These are phyloP conservation scores for Stictocephala bisonia DNA, from an alignment of 2,888 invertebrate genomes.

Conservation along the genomic window DNA sequence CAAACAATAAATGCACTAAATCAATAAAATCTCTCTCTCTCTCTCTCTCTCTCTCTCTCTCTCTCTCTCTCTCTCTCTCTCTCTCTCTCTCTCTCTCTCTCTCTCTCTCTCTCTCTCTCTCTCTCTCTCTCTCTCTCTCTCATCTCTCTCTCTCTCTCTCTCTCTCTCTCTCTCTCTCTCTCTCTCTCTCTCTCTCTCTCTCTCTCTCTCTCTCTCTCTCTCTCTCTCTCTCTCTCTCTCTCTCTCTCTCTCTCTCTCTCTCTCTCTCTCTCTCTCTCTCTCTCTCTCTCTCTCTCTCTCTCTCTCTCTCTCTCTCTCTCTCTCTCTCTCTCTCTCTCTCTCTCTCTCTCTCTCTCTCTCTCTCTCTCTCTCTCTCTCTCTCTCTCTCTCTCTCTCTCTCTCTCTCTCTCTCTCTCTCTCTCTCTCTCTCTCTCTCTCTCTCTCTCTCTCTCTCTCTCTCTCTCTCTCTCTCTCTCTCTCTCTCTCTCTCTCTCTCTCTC, in stretches of 20 bases:
- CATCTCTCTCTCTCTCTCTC: no score
- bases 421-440: constrained; percentile 13
- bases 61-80: no score
- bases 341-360: constrained; percentile 6
- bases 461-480: constrained; percentile 13
- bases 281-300: background rate
- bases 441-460: background rate
- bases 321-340: background rate
- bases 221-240: background rate
- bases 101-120: no score
- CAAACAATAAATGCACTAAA: no score
- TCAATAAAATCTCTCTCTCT: no score
- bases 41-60: no score
- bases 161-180: no score
- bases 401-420: background rate
- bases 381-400: constrained; percentile 10
- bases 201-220: constrained; percentile 13
- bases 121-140: no score
- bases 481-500: background rate
- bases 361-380: background rate
- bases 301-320: background rate
- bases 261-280: background rate
- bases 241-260: constrained; percentile 1
- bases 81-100: no score
- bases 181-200: no score